phyloP scores from a whole-genome alignment of 1,140 invertebrate genomes.

The Temnothorax nylanderi region DNA sequence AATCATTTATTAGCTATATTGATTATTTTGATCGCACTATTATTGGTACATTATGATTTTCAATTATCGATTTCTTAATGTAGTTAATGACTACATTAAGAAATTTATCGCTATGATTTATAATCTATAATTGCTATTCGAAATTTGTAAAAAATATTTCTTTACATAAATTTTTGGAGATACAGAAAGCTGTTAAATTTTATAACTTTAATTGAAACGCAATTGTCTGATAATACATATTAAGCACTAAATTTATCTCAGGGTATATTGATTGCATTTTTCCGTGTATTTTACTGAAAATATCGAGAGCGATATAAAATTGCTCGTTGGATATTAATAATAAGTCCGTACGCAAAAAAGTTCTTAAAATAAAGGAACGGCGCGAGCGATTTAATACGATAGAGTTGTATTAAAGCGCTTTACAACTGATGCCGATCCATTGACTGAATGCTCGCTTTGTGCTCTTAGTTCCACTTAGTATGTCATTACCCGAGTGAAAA shows the following conservation, averaged over 20 bases:
- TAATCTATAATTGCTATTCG: neutral
- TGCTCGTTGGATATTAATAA: conserved; percentile 27
- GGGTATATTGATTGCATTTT: neutral
- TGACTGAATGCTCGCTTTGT: neutral
- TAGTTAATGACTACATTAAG: neutral
- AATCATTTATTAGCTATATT: neutral
- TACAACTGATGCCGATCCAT: neutral
- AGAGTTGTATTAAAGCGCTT: neutral
- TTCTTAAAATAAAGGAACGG: neutral
- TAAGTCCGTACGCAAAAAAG: neutral
- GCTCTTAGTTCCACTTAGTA: neutral
- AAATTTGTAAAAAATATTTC: neutral
- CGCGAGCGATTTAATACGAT: neutral
- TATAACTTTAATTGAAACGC: neutral
- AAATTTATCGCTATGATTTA: neutral
- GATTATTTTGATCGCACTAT: neutral
- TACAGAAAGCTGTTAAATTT: neutral
- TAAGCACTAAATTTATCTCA: neutral
- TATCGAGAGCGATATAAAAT: conserved; percentile 15
- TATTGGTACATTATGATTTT: neutral
- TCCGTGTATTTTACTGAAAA: conserved; percentile 14
- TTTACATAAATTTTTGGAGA: neutral
- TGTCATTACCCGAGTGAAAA: too few relatives aligned
- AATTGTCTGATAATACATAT: neutral
- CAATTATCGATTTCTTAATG: neutral